These are phyloP conservation scores for Leptinotarsa peninsularis DNA, from an alignment of 2,888 invertebrate genomes.

Conservation along the genomic window DNA sequence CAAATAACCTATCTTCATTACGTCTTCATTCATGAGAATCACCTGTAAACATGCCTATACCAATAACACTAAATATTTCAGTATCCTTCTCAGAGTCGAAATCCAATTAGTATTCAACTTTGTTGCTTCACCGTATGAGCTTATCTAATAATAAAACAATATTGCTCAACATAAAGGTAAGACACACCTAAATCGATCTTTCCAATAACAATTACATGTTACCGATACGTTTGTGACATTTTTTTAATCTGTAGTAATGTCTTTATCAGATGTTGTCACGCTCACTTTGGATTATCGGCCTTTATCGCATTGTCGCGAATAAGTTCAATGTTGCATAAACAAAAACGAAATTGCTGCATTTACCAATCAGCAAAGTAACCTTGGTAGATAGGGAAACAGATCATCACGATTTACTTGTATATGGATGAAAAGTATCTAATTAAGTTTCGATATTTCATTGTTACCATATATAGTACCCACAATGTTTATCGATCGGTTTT, in stretches of 20 bases:
- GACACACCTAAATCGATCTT: constrained; percentile 10
- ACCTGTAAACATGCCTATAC: background rate
- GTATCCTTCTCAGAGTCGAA: background rate
- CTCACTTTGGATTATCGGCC: constrained; percentile 4
- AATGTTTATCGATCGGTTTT: too few species aligned
- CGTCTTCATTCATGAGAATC: too few species aligned
- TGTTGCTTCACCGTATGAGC: background rate
- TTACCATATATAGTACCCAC: too few species aligned
- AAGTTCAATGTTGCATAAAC: constrained; percentile 8
- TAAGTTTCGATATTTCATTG: too few species aligned
- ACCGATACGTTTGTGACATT: constrained; percentile 12
- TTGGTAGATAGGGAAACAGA: background rate
- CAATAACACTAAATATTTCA: background rate
- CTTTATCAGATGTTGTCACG: constrained; percentile 13
- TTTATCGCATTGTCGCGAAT: background rate
- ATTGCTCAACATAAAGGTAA: background rate
- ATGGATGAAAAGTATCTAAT: background rate
- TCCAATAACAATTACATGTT: constrained; percentile 16
- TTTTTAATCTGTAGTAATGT: constrained; percentile 3
- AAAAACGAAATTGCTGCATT: background rate
- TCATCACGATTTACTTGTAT: constrained; percentile 3
- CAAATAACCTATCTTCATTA: too few species aligned
- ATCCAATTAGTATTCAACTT: background rate
- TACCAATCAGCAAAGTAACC: background rate
- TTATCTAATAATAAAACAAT: constrained; percentile 10